Percentiles rank a stretch among this genome's conserved stretches.
Conservation (phyloP, 2,888 invertebrate genomes). For the Torymus tubicola region DNA sequence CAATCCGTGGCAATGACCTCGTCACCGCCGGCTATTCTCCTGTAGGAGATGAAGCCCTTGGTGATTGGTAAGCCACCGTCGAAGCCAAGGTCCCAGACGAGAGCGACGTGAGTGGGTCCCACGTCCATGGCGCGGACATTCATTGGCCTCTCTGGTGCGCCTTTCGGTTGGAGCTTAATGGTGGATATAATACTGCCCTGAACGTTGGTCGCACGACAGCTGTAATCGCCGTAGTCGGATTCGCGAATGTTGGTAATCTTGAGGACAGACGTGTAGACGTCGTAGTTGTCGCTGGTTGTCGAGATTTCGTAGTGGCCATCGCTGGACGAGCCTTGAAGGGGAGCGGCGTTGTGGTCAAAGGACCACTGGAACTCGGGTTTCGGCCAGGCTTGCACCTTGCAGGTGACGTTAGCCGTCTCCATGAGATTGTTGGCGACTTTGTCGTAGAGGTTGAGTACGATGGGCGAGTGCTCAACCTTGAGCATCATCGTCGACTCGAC, state of each 20-base stretch:
- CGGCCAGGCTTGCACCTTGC: constrained; percentile 93
- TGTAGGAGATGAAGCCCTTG: constrained; percentile 91
- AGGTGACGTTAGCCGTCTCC: constrained; percentile 91
- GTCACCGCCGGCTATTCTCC: constrained; percentile 82
- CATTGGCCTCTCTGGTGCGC: constrained; percentile 90
- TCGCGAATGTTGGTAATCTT: constrained; percentile 85
- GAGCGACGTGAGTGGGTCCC: constrained; percentile 87
- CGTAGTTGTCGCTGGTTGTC: constrained; percentile 88
- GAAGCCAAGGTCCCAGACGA: constrained; percentile 93
- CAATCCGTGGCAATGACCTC: constrained; percentile 82
- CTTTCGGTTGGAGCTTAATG: constrained; percentile 90
- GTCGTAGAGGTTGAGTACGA: constrained; percentile 89
- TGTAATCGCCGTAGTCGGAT: constrained; percentile 94
- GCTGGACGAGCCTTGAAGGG: constrained; percentile 85
- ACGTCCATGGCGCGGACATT: constrained; percentile 84
- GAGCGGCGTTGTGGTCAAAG: constrained; percentile 85
- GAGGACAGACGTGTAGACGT: constrained; percentile 89
- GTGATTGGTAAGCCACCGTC: constrained; percentile 92
- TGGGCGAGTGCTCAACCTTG: constrained; percentile 93
- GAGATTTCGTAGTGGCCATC: constrained; percentile 92
- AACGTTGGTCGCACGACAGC: constrained; percentile 90
- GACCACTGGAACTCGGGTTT: constrained; percentile 96
- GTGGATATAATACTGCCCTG: constrained; percentile 86
- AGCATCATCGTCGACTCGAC: constrained; percentile 93
- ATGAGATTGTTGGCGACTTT: constrained; percentile 92